phyloP scores from a whole-genome alignment of 2,888 invertebrate genomes.

The Kryphioiulus occultus region DNA sequence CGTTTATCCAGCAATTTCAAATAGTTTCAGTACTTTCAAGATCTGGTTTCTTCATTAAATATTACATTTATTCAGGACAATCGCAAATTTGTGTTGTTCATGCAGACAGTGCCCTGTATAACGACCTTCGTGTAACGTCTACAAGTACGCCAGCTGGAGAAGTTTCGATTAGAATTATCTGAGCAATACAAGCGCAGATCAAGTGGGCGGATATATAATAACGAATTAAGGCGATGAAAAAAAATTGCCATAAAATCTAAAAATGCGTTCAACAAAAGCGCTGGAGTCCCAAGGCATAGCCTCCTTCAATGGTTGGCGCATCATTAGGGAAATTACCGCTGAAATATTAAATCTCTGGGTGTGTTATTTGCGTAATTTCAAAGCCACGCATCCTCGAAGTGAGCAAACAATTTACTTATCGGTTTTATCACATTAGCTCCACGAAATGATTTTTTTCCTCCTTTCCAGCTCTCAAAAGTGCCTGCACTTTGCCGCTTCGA shows the following conservation, averaged over 20 bases:
- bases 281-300: neutral
- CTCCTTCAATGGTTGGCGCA: neutral
- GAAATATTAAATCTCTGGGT: slow-evolving; percentile 26
- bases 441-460: slow-evolving; percentile 2
- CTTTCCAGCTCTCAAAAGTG: neutral
- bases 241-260: slow-evolving; percentile 19
- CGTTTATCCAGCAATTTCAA: no score
- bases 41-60: no score
- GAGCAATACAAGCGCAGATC: neutral
- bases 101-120: no score
- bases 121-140: neutral
- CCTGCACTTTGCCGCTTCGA: slow-evolving; percentile 17
- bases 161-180: neutral
- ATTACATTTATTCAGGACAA: no score
- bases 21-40: no score
- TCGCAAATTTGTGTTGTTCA: no score
- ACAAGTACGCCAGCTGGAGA: neutral
- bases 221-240: slow-evolving; percentile 19
- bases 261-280: neutral
- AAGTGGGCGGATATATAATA: neutral
- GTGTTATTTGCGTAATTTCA: neutral
- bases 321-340: slow-evolving; percentile 35
- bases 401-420: slow-evolving; percentile 35
- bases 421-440: slow-evolving; percentile 22
- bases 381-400: slow-evolving; percentile 18